A percentile compares a stretch with the other conserved stretches of the same genome.
These are phyloP conservation scores for Papilio polytes DNA, from an alignment of 1,140 invertebrate species.

Conservation along the genomic window DNA sequence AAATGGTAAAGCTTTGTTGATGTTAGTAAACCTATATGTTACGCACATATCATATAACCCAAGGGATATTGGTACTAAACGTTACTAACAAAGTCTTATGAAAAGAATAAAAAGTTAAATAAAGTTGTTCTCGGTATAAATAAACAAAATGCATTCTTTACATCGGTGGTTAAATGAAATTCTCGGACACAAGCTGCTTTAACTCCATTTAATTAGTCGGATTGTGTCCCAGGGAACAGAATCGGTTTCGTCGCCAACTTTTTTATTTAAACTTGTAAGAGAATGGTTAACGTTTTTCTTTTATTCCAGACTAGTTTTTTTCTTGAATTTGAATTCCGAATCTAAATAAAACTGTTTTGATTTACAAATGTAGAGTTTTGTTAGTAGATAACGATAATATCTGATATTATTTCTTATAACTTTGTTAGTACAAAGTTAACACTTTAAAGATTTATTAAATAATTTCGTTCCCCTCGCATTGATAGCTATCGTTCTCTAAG, in stretches of 20 bases:
- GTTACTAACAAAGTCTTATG: not conserved
- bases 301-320: slow-evolving; percentile 1
- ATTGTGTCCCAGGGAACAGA: slow-evolving; percentile 10
- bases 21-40: not conserved
- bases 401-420: no score
- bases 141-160: slow-evolving; percentile 42
- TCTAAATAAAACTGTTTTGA: not conserved
- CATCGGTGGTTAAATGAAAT: slow-evolving; percentile 26
- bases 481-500: not conserved
- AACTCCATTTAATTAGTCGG: slow-evolving; percentile 34
- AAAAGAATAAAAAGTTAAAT: not conserved
- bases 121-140: slow-evolving; percentile 31
- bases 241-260: slow-evolving; percentile 15
- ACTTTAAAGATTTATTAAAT: slow-evolving; percentile 7
- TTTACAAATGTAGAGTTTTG: no score
- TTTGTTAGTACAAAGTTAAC: not conserved
- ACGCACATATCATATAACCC: not conserved
- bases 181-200: slow-evolving; percentile 27
- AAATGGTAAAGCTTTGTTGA: slow-evolving; percentile 32
- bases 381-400: no score
- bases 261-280: slow-evolving; percentile 25
- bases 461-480: not conserved
- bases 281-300: slow-evolving; percentile 31
- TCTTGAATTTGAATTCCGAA: not conserved
- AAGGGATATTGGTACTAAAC: not conserved